Base-by-base conservation (phyloP, 2,797 vertebrate species). In the Coreius guichenoti region DNA sequence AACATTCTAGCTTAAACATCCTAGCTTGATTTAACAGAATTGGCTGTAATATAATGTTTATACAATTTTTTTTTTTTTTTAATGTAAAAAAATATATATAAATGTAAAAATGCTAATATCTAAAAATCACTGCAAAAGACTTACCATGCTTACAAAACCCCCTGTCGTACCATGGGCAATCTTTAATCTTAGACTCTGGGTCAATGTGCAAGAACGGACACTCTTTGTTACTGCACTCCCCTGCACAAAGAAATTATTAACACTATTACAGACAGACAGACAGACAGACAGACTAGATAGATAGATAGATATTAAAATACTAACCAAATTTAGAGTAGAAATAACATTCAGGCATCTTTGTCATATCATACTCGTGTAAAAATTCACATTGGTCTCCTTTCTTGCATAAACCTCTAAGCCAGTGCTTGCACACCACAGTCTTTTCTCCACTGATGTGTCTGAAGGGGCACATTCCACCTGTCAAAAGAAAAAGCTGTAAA, bases 331-430 rank as follows among this genome's bases (percentile, higher is more conserved):
- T 99, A 65, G 98, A 99, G 94, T 99, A 99, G 95, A 99, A 99
- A 93, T 99, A 99, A 93, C 98, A 99, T 90, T 99, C 98, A 0
- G 98, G 98, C 98, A 99, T 99, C 96, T 99, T 99, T 90, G 98
- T 99, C 98, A 99, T 99, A 93, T 99, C 98, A 5, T 99, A 99
- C 78, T 99, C 98, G 0, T 99, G 98, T 74, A 99, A 94, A 85
- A 99, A 99, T 94, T 99, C 98, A 80, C 98, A 99, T 93, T 99
- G 98, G 92, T 99, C 98, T 86, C 98, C 98, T 89, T 99, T 99
- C 94, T 99, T 99, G 93, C 98, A 99, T 56, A 99, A 95, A 5
- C 98, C 98, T 86, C 98, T 93, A 51, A 99, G 96, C 98, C 98
- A 99, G 91, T 99, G 98, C 89, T 99, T 99, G 92, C 98, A 99